phyloP scores from a whole-genome alignment of 2,888 invertebrate genomes.

The Spialia ferax region DNA sequence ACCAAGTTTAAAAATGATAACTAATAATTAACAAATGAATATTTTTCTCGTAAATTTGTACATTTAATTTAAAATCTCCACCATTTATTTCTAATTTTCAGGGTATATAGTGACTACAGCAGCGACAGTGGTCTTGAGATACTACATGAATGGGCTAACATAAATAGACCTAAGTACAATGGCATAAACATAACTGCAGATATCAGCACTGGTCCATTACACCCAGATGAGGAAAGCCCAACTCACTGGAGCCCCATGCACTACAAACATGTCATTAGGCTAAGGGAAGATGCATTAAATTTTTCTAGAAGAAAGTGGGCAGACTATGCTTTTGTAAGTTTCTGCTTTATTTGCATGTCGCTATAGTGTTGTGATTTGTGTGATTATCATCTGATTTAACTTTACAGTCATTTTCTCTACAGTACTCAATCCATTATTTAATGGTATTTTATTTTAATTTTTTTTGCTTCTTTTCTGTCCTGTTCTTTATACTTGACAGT shows the following conservation, averaged over 20 bases:
- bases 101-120: slow-evolving; percentile 96
- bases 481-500: too few species aligned
- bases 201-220: slow-evolving; percentile 60
- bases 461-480: too few species aligned
- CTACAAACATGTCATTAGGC: slow-evolving; percentile 92
- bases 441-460: too few species aligned
- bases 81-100: slow-evolving; percentile 58
- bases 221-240: slow-evolving; percentile 87
- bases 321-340: slow-evolving; percentile 94
- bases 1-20: too few species aligned
- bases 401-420: too few species aligned
- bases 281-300: slow-evolving; percentile 92
- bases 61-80: too few species aligned
- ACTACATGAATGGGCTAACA: slow-evolving; percentile 90
- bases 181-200: slow-evolving; percentile 88
- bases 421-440: too few species aligned
- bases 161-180: slow-evolving; percentile 89
- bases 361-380: too few species aligned
- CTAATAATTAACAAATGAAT: too few species aligned
- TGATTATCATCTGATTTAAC: too few species aligned
- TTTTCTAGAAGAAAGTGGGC: slow-evolving; percentile 93
- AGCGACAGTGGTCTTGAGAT: slow-evolving; percentile 92
- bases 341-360: background rate
- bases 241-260: slow-evolving; percentile 92
- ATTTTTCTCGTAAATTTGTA: too few species aligned